Conservation (phyloP, 2,888 invertebrate species). For the Ophion ventricosus region DNA sequence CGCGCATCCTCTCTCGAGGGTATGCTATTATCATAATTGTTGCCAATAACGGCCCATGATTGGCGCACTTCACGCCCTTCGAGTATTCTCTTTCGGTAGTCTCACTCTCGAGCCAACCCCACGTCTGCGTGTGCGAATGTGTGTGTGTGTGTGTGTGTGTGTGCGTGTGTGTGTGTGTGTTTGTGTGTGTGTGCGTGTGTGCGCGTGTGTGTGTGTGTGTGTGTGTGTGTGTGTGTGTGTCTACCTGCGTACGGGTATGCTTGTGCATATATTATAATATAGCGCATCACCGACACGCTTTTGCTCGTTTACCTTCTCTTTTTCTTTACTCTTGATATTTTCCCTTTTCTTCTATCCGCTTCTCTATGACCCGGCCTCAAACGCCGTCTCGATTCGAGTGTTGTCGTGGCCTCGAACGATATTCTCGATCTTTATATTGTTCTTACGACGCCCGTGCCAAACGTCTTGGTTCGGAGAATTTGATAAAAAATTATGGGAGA, state of each 20-base stretch:
- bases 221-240: not conserved
- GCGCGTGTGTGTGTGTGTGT: not conserved
- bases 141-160: no score
- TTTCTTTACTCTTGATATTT: constrained; percentile 33
- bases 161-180: not conserved
- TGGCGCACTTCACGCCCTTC: constrained; percentile 80
- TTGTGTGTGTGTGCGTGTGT: not conserved
- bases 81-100: constrained; percentile 80
- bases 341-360: constrained; percentile 29
- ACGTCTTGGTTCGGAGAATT: not conserved
- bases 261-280: constrained; percentile 37
- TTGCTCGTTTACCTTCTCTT: constrained; percentile 59
- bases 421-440: constrained; percentile 23
- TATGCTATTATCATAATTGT: constrained; percentile 82
- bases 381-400: constrained; percentile 8
- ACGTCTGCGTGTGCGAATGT: constrained; percentile 3
- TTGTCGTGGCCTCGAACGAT: constrained; percentile 10
- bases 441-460: not conserved
- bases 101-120: constrained; percentile 58
- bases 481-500: not conserved
- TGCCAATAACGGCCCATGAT: constrained; percentile 81
- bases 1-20: constrained; percentile 70
- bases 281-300: constrained; percentile 34
- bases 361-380: constrained; percentile 17
- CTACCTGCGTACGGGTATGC: not conserved